Evolutionary conservation across 2,797 vertebrate species (phyloP).

Genomic region (Darevskia nairensis): DNA sequence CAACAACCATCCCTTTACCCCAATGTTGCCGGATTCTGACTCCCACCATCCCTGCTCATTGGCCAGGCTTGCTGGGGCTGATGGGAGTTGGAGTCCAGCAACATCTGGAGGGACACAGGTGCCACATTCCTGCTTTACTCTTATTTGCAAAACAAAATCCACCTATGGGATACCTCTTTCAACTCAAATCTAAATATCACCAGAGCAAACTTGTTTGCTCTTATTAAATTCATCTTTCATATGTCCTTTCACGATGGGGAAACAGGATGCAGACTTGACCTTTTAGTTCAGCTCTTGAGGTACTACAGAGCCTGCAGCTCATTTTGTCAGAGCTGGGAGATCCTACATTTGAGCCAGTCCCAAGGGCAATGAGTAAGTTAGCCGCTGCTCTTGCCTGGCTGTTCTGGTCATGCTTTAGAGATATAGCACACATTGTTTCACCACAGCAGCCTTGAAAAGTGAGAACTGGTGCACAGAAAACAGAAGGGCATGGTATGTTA

Average conservation of each 20-base stretch:
- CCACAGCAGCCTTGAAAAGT: neutral
- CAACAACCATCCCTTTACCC: neutral
- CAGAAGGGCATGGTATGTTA: neutral
- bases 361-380: neutral
- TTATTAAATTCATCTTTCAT: neutral
- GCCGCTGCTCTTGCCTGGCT: too few relatives aligned
- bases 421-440: too few relatives aligned
- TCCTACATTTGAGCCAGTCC: neutral
- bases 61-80: too few relatives aligned
- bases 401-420: neutral
- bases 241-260: neutral
- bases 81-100: too few relatives aligned
- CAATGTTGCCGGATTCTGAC: too few relatives aligned
- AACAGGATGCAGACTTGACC: neutral
- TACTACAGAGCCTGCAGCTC: neutral
- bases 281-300: neutral
- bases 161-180: neutral
- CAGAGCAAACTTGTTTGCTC: neutral
- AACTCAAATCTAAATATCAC: neutral
- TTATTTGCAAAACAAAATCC: neutral
- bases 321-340: neutral
- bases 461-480: neutral
- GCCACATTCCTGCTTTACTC: too few relatives aligned
- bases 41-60: too few relatives aligned
- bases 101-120: too few relatives aligned